Base-by-base conservation (phyloP, 2,888 invertebrate species). In the Argyresthia albistria region DNA sequence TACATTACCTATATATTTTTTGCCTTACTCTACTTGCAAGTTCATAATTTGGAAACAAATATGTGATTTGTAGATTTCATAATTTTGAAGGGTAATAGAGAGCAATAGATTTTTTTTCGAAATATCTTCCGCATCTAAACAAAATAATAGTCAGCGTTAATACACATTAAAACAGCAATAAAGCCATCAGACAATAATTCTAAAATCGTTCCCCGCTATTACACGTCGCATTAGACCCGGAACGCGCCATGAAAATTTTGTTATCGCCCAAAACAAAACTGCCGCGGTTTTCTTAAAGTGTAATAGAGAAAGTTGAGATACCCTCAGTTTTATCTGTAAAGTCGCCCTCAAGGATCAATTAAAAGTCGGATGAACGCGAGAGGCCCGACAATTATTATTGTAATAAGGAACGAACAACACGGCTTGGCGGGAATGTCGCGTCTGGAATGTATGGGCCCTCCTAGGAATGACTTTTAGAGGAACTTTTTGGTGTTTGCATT, bases 321-420 rank as follows among this genome's bases (percentile, higher is more conserved):
- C 74, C 70, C 69, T 66, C 12, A 80, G 78, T 83, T 86, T 86
- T 87, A 84, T 86, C 83, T 77, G 60, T 65, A 59, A 50, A 73
- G 67, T 77, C 81, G 81, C 88, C 88, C 88, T 86, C 78, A 69
- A 88, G 88, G 88, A 88, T 87, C 88, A 88, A 88, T 88, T 88
- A 88, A 88, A 88, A 88, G 80, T 86, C 78, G 73, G 71, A 71
- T 68, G 72, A 73, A 67, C 70, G 25, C 72, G 60, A 64, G 64
- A 64, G 71, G 71, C 67, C 63, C 73, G 74, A 78, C 82, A 79
- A 81, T 84, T 78, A 83, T 78, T 82, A 81, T 79, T 72, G 79
- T 78, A 75, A 79, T 76, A 77, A 79, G 71, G 39, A 16, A 37
- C 14, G 15, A 39, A 39, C 11, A 39, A 10, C 11, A n/a, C 39